Base-by-base conservation (phyloP, 2,797 vertebrate species). In the Micropoecilia bifurca region DNA sequence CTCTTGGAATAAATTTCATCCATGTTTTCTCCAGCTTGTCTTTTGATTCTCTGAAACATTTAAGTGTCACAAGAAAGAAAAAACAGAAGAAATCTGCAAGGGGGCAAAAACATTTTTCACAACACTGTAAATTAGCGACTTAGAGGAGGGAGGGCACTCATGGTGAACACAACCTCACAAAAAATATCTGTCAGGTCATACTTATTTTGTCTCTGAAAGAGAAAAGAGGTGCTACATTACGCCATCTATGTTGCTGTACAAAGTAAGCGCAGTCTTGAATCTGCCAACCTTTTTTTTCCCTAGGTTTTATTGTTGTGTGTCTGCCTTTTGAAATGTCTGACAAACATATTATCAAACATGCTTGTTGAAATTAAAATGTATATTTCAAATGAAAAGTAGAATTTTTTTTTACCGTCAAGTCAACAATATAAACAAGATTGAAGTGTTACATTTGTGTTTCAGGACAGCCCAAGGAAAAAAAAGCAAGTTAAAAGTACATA, bases 351-450 rank as follows among this genome's bases (percentile, higher is more conserved):
- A 95, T 94, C 92, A 93, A 93, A 95, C 92, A 90, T 88, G 94
- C 95, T 95, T 95, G 87, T 94, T 91, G 88, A 93, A 96, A 93
- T 95, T 93, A 85, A 96, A 96, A 94, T 96, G 96, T 96, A 96
- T 96, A 96, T 96, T 96, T 96, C 94, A 96, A 95, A 92, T 96
- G 93, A 95, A 95, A 94, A 95, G 93, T 96, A 94, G 92, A 91
- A 92, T 75, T 90, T 91, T 92, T 92, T 85, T 25, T 74, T 89
- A 18, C 88, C 88, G 85, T 94, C 91, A 90, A 89, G 91, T 93
- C 90, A 92, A 80, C 84, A 87, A 28, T 89, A 91, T 85, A 90
- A 80, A 88, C 85, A 88, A 82, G 80, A 92, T 84, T 89, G 86
- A 92, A 85, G 91, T 80, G 84, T 89, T 85, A 90, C 80, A 80